Evolutionary conservation across 2,113 vertebrate genomes (phyloP).

Genomic region (Rhegmatorhina hoffmannsi): DNA sequence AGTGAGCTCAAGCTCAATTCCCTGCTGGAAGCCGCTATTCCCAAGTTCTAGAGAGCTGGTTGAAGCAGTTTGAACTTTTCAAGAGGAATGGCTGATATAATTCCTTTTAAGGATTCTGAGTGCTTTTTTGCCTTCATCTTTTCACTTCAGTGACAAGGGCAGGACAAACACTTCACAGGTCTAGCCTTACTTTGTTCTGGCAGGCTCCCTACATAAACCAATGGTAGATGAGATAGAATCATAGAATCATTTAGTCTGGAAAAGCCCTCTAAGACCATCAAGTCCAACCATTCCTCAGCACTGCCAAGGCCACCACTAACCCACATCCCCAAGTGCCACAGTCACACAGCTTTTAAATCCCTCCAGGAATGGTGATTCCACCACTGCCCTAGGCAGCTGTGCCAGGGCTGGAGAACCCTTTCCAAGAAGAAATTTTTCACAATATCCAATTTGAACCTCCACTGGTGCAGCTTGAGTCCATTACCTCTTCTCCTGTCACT

Average conservation of each 20-base stretch:
- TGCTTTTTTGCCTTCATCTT: not conserved
- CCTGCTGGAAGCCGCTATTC: not conserved
- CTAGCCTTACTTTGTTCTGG: not conserved
- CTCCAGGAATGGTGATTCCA: too few species aligned
- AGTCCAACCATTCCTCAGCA: too few species aligned
- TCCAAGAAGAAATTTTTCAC: not conserved
- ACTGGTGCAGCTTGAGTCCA: accelerated
- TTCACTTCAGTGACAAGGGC: not conserved
- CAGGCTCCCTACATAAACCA: not conserved
- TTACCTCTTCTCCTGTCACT: not conserved
- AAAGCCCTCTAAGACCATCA: not conserved
- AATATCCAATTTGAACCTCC: too few species aligned
- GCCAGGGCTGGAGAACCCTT: not conserved
- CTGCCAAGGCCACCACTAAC: not conserved
- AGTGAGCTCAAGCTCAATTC: not conserved
- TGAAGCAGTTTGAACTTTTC: not conserved
- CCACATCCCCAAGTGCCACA: not conserved
- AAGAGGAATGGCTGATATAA: accelerated
- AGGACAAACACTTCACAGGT: not conserved
- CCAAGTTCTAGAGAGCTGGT: not conserved
- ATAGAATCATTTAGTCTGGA: not conserved
- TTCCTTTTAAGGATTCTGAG: not conserved
- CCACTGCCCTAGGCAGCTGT: not conserved
- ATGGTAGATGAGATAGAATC: accelerated
- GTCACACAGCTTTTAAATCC: accelerated